Evolutionary conservation across 1,140 invertebrate species (phyloP), one percentile per base, ranked within the genome.

Genomic region (Coptotermes formosanus): DNA sequence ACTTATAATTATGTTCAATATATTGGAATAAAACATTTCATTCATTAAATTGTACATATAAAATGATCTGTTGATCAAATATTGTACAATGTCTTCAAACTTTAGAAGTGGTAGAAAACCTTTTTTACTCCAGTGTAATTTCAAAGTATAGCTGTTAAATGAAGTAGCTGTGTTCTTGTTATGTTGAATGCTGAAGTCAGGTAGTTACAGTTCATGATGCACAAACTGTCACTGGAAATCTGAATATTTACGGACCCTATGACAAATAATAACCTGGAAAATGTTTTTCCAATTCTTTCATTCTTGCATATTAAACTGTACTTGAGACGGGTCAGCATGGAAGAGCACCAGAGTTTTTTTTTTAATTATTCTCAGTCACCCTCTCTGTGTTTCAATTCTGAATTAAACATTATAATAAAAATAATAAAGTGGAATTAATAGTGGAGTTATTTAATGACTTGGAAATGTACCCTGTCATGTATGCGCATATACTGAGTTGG

Each of bases 161-260:
- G 64, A 30, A 11, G 64, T 75, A 75, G 6, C 64, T 6, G 9
- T 55, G 64, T 75, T 75, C 64, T 75, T 14, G 21, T 59, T 23
- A 9, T 75, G n/a, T 75, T 16, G n/a, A 30, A n/a, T 75, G 64
- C 64, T 12, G 64, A 30, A 75, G n/a, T 8, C n/a, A n/a, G 3
- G n/a, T 64, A 64, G 59, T 23, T 64, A 30, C n/a, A 75, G 64
- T 30, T 75, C 8, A 75, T 11, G n/a, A 30, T 30, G n/a, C n/a
- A 75, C n/a, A 30, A n/a, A 75, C 64, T 75, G n/a, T 75, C 64
- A 75, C n/a, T 30, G 64, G 64, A 75, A 75, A 75, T 75, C 64
- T 0, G 7, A 75, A 30, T 75, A 25, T n/a, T 30, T 75, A 75
- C 30, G 64, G 64, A 7, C 64, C n/a, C n/a, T 30, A 30, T 75